Evolutionary conservation across 1,140 invertebrate genomes (phyloP), one percentile per base, ranked within the genome.

Genomic region (Nephila pilipes): DNA sequence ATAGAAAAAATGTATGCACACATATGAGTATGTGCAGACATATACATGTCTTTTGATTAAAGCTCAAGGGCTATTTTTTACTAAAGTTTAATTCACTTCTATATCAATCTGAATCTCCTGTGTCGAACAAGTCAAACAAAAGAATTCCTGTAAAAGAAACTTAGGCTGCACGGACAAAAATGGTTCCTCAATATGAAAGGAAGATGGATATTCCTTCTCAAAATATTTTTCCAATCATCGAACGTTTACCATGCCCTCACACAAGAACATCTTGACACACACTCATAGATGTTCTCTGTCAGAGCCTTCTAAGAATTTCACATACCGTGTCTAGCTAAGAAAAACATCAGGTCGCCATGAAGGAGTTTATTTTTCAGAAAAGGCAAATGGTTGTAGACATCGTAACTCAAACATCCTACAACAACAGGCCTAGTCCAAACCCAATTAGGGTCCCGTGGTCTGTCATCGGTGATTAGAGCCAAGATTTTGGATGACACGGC

Each of bases 401-500:
- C 65, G 63, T 32, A 80, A 80, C 88, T 90, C 88, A 90, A 90
- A 90, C 88, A 90, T 75, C 69, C 69, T 32, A 75, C 69, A 75
- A 75, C 69, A 75, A 75, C 88, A 58, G 75, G 54, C 29, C 22
- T 25, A 20, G 20, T 16, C 29, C 57, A 83, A 91, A 91, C 32
- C 57, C 80, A 58, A 91, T 63, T 91, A 63, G 25, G 65, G 55
- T 14, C 79, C 80, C 29, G 79, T 91, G 80, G 57, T 46, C 75
- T 75, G 89, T 91, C 89, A 83, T 79, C 89, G 80, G 89, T 91
- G 89, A 91, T 91, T 91, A 91, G 58, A 79, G 57, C 80, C 89
- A 91, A 83, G 80, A 91, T 91, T 90, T 91, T 91, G 89, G 89
- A 91, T 91, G 89, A 83, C 89, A 91, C 57, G 79, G 89, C 89